A percentile compares a stretch with the other conserved stretches of the same genome.
Conservation (phyloP, 2,113 vertebrate species). For the Zingel zingel region DNA sequence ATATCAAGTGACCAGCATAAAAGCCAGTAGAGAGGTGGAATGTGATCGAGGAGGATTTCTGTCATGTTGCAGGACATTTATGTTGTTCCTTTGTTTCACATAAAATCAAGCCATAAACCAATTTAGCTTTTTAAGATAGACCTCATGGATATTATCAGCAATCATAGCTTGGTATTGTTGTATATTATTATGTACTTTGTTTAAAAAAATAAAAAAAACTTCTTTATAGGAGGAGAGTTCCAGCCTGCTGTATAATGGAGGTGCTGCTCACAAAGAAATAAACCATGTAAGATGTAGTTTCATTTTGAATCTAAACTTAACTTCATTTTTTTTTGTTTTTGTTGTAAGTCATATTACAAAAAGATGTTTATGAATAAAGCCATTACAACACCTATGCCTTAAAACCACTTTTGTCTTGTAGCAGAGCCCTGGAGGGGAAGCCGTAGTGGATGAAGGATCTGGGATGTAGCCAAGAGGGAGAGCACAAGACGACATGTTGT, state of each 20-base stretch:
- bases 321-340: not conserved
- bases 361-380: not conserved
- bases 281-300: constrained; percentile 46
- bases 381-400: not conserved
- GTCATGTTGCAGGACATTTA: constrained; percentile 17
- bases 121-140: not conserved
- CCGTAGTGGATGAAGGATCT: constrained; percentile 73
- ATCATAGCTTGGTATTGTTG: not conserved
- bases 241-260: constrained; percentile 38
- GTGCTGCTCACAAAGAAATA: constrained; percentile 28
- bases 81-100: constrained; percentile 1
- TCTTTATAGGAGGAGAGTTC: constrained; percentile 62
- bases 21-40: constrained; percentile 57
- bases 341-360: not conserved
- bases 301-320: not conserved
- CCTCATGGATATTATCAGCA: not conserved
- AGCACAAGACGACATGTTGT: constrained; percentile 13
- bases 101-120: not conserved
- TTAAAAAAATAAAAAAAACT: not conserved
- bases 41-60: constrained; percentile 18
- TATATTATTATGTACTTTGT: not conserved
- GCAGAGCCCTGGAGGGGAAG: constrained; percentile 59
- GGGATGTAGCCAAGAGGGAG: constrained; percentile 73
- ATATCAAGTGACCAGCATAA: constrained; percentile 60
- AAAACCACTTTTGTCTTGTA: constrained; percentile 24